A percentile compares a stretch with the other conserved stretches of the same genome.
phyloP scores from a whole-genome alignment of 2,888 invertebrate genomes.

The Sesia apiformis region DNA sequence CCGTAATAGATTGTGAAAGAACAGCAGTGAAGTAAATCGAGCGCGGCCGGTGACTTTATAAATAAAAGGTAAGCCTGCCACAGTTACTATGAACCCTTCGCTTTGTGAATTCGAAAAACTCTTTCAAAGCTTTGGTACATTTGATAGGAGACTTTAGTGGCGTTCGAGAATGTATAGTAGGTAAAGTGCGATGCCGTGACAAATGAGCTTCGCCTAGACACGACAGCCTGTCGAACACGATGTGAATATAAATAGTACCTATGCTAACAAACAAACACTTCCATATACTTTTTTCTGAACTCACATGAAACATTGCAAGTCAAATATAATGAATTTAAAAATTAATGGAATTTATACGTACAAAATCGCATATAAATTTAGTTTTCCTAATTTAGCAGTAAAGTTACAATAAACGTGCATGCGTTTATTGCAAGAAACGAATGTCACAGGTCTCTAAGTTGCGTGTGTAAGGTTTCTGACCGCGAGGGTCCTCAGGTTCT shows the following conservation, averaged over 20 bases:
- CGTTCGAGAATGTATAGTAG: not conserved
- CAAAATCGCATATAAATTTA: too few species aligned
- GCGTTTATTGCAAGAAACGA: not conserved
- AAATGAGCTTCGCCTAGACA: not conserved
- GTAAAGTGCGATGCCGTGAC: not conserved
- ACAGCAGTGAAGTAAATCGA: conserved; percentile 19
- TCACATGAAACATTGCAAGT: too few species aligned
- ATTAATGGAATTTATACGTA: too few species aligned
- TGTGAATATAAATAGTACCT: not conserved
- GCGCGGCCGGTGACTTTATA: conserved; percentile 1
- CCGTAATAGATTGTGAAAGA: not conserved
- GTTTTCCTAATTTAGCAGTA: too few species aligned
- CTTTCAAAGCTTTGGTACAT: not conserved
- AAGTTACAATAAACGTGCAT: not conserved
- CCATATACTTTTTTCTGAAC: too few species aligned
- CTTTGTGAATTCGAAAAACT: not conserved
- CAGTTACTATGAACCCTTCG: not conserved
- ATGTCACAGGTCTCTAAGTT: not conserved
- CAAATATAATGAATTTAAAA: too few species aligned
- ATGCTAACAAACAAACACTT: not conserved
- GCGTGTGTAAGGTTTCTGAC: not conserved
- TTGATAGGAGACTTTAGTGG: not conserved
- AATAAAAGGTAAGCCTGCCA: not conserved
- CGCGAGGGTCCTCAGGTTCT: not conserved
- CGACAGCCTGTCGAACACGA: not conserved